phyloP scores from a whole-genome alignment of 2,888 invertebrate genomes.

The Diaperis boleti region DNA sequence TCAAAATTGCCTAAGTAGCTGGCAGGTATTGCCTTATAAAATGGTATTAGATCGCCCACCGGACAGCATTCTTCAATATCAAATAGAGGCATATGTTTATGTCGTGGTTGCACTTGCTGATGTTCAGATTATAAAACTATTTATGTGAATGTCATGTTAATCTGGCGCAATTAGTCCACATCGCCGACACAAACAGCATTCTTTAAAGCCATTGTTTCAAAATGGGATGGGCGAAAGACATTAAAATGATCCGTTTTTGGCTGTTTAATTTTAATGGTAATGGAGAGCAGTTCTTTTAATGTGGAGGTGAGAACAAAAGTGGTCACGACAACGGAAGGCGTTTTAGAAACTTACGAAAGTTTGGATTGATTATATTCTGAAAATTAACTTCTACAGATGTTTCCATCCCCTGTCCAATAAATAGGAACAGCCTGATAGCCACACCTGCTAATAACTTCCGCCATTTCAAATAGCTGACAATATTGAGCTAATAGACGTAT shows the following conservation, averaged over 20 bases:
- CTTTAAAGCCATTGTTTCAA: conserved; percentile 36
- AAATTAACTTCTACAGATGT: conserved; percentile 31
- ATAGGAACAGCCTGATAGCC: conserved; percentile 11
- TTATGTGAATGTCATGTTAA: conserved; percentile 25
- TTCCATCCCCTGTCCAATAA: conserved; percentile 10
- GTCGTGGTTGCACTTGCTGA: conserved; percentile 24
- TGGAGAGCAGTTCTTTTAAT: too few species aligned
- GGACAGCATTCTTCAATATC: conserved; percentile 40
- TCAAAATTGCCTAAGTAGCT: conserved; percentile 16
- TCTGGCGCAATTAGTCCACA: conserved; percentile 40
- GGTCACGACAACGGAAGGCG: not conserved
- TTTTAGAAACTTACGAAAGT: not conserved
- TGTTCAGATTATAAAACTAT: conserved; percentile 20
- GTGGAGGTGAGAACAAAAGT: too few species aligned
- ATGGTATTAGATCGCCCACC: conserved; percentile 38
- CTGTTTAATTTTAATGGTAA: not conserved
- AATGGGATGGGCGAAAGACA: conserved; percentile 32
- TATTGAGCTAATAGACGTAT: conserved; percentile 21
- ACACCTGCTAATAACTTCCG: conserved; percentile 17
- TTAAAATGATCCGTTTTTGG: not conserved
- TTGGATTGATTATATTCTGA: conserved; percentile 17
- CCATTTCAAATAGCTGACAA: not conserved
- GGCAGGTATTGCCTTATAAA: conserved; percentile 17
- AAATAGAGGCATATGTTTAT: conserved; percentile 32
- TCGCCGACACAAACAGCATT: conserved; percentile 44